Evolutionary conservation across 2,113 vertebrate genomes (phyloP), one percentile per base, ranked within the genome.

Genomic region (Muntiacus muntjak): DNA sequence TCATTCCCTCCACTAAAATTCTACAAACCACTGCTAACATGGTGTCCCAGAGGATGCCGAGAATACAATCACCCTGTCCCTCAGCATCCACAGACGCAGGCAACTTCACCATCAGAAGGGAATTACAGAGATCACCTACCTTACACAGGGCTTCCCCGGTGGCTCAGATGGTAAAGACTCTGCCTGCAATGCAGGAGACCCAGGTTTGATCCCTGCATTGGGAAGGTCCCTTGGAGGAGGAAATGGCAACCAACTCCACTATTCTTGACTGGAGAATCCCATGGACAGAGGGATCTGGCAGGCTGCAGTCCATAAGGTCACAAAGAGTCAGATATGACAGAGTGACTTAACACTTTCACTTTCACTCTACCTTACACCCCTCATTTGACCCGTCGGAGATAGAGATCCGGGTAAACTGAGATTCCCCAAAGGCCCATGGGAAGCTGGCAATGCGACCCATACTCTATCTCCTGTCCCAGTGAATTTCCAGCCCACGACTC

Each of bases 21-120:
- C 55, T 83, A 94, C 86, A 90, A 84, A 76, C 89, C 89, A 88
- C 52, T 50, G 71, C 64, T 96, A 93, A 96, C n/a, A 12, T 1
- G 15, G 43, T 52, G 45, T 71, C 85, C 62, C 91, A 36, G 76
- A 52, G 43, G 71, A 62, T 1, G 16, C 52, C 8, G 52, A 26
- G 55, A 83, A 52, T 64, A 36, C 50, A n/a, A 14, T 19, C 60
- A 23, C 15, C 26, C 15, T 4, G 0, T 23, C 71, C 47, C 52
- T 67, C 57, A 15, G 14, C 13, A 43, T 82, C 21, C 7, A 17
- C 54, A 57, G 40, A 33, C 0, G 4, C 50, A 11, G 26, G 57
- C 58, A 96, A 85, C 52, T 74, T 88, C 1, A 47, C 45, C 45
- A 45, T 47, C 7, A 40, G 86, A 71, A 89, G 30, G 25, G 7